Evolutionary conservation across 2,113 vertebrate species (phyloP), one percentile per base, ranked within the genome.

Genomic region (Notechis scutatus): DNA sequence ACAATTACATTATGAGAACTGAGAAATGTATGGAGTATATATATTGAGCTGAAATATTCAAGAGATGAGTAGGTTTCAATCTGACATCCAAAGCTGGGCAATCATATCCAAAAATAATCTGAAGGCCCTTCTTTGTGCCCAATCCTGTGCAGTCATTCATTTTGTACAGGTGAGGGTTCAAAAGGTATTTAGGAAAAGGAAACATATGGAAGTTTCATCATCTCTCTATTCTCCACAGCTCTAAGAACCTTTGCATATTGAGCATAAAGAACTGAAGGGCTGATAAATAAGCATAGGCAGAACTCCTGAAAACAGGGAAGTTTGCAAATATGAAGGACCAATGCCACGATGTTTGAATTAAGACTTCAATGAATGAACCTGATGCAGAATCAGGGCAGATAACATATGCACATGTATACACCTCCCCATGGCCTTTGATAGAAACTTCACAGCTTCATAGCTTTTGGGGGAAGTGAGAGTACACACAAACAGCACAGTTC

Each of bases 381-480:
- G 92, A 89, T 92, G 92, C 42, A 69, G 23, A 94, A 0, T 0
- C 92, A 95, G 10, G 39, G 59, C 85, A 57, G 90, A 92, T 34
- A 81, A 81, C 5, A 20, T 18, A 81, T 39, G 6, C 69, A 81
- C 34, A 3, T 81, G 34, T 81, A 42, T 81, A 42, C 20, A 81
- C 7, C 7, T 42, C 6, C 21, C 42, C 42, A 42, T 42, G 42
- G 42, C 42, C 42, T 42, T 96, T 95, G 96, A 97, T 97, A 97
- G 96, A 97, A 97, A 97, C 94, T 95, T 97, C 97, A 96, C 90
- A 12, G 95, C 96, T 94, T 96, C 94, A 96, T 97, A 95, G 95
- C 96, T 94, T 97, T 97, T 96, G 96, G 95, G 94, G 15, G n/a
- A 69, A 69, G 74, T 0, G 18, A 20, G 34, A 34, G 34, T 95